These are phyloP conservation scores for Seladonia tumulorum DNA, from an alignment of 2,888 invertebrate genomes.

Conservation along the genomic window DNA sequence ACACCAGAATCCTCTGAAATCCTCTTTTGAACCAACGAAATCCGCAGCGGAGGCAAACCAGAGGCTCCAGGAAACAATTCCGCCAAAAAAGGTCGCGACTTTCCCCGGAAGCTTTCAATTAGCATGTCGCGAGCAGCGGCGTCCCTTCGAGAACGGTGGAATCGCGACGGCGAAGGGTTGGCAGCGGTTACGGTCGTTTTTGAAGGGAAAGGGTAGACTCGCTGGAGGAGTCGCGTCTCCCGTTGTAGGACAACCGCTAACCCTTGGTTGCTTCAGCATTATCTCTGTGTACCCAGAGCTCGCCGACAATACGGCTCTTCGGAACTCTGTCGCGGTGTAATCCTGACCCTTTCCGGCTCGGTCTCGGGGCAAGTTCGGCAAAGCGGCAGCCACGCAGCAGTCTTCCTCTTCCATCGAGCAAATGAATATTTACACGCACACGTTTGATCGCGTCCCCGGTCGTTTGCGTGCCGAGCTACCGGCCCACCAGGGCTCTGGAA, in stretches of 20 bases:
- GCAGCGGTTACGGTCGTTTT: background rate
- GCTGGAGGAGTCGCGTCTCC: constrained; percentile 27
- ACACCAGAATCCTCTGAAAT: background rate
- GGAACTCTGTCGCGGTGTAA: constrained; percentile 55
- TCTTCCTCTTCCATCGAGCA: constrained; percentile 11
- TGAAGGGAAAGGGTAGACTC: background rate
- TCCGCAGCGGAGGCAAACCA: background rate
- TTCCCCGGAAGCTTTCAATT: constrained; percentile 64
- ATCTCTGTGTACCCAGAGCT: constrained; percentile 74
- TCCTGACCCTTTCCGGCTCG: constrained; percentile 39
- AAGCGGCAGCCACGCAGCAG: constrained; percentile 35
- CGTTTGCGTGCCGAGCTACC: constrained; percentile 23
- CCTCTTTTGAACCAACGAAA: background rate
- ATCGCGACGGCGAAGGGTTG: background rate
- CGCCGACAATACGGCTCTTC: constrained; percentile 63
- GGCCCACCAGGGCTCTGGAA: constrained; percentile 10
- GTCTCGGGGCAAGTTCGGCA: constrained; percentile 20
- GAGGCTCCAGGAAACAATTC: constrained; percentile 54
- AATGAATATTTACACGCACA: constrained; percentile 64
- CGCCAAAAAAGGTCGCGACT: constrained; percentile 31
- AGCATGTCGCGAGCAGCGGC: constrained; percentile 44
- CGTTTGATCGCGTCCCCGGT: constrained; percentile 36
- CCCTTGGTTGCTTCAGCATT: constrained; percentile 60
- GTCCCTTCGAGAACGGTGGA: background rate
- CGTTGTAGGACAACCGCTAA: constrained; percentile 48